These are phyloP conservation scores for Phenganax subtilis DNA, from an alignment of 92 coral and sea anemone genomes.

Conservation along the genomic window DNA sequence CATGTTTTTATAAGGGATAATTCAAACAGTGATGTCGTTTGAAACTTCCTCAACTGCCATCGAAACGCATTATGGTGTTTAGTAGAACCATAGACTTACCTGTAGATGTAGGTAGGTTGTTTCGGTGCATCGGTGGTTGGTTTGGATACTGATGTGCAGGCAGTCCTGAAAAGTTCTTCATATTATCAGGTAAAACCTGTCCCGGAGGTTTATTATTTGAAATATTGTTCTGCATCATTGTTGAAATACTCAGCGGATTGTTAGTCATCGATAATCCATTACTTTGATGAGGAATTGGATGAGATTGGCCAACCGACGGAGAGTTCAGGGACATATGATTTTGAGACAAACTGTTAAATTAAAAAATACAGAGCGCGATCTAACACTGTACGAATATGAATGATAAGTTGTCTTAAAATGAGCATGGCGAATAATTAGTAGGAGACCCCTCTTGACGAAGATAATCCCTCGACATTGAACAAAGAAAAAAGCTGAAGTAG, in stretches of 20 bases:
- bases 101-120: neutral
- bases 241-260: slow-evolving; percentile 19
- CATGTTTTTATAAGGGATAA: too few relatives aligned
- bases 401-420: too few relatives aligned
- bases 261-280: neutral
- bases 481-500: too few relatives aligned
- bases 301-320: slow-evolving; percentile 14
- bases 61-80: neutral
- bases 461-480: too few relatives aligned
- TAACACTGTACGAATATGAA: too few relatives aligned
- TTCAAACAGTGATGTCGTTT: neutral
- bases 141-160: slow-evolving; percentile 12
- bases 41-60: neutral
- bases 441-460: too few relatives aligned
- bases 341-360: slow-evolving; percentile 13
- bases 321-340: slow-evolving; percentile 10
- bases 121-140: slow-evolving; percentile 15
- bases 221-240: slow-evolving; percentile 29
- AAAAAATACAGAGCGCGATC: neutral
- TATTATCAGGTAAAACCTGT: neutral
- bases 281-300: slow-evolving; percentile 17
- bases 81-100: neutral
- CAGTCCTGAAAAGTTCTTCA: slow-evolving; percentile 20
- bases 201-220: slow-evolving; percentile 14
- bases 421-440: too few relatives aligned